These are phyloP conservation scores for Catocala sponsa DNA, from an alignment of 2,888 invertebrate species.

Conservation along the genomic window DNA sequence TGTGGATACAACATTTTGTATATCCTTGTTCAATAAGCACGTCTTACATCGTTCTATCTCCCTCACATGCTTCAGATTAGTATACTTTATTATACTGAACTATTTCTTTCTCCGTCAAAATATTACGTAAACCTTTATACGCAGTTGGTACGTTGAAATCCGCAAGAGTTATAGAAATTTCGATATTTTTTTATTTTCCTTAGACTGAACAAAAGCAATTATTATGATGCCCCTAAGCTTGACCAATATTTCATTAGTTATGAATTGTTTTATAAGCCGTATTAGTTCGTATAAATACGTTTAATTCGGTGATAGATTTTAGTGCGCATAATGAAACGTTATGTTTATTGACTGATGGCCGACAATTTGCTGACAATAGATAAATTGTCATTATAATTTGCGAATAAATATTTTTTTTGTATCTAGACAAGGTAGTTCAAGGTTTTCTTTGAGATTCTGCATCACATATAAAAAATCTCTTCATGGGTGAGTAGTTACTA, in stretches of 20 bases:
- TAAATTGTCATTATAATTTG: constrained; percentile 64
- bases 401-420: constrained; percentile 59
- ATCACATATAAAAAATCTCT: constrained; percentile 56
- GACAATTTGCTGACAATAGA: constrained; percentile 49
- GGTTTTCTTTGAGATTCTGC: constrained; percentile 54
- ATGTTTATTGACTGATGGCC: constrained; percentile 57
- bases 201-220: no score
- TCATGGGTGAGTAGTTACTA: constrained; percentile 78
- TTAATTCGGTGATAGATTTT: not conserved
- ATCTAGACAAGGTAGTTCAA: constrained; percentile 51
- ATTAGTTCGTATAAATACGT: no score
- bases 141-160: constrained; percentile 5
- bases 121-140: constrained; percentile 18
- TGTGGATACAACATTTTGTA: not conserved
- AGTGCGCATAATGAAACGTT: constrained; percentile 30
- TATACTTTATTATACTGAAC: not conserved
- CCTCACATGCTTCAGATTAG: constrained; percentile 17
- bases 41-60: constrained; percentile 19
- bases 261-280: no score
- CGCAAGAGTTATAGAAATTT: no score
- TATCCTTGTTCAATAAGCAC: constrained; percentile 14
- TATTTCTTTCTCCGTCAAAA: constrained; percentile 30
- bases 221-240: no score
- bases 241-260: no score
- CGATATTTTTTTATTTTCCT: no score